Evolutionary conservation across 2,888 invertebrate species (phyloP), one percentile per base, ranked within the genome.

Genomic region (Dinocampus coccinellae): DNA sequence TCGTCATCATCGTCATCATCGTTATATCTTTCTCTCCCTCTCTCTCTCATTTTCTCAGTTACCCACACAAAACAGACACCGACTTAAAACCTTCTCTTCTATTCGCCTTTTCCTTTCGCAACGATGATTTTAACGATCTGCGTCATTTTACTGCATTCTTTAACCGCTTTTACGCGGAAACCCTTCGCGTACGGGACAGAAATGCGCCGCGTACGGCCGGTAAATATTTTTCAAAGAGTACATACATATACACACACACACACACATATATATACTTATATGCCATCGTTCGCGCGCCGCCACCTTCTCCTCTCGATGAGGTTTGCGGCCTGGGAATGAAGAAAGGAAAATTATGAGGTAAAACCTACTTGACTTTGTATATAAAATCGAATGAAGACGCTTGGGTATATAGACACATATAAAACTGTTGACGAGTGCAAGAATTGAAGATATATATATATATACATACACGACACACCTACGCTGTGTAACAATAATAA

Each of bases 121-220:
- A 36, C 57, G 66, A 55, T 67, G 73, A 74, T 73, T 76, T 74
- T 74, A 76, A 76, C 74, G 74, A 76, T 71, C 74, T 34, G 58
- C 34, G 69, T 55, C 69, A 74, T 76, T 73, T 76, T 76, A 76
- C 69, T 61, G 65, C 63, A 75, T 74, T 75, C 66, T 61, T 70
- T 73, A 68, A 70, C 67, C 70, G 62, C 63, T 60, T 69, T 70
- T 70, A 72, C 72, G 70, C 70, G 69, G 57, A 74, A 76, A 74
- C 26, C 13, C 16, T 47, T 16, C 47, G 47, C 47, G 55, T 16
- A 29, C 33, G 55, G 39, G 55, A 66, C 66, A 36, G 55, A 66
- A 66, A 66, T 66, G 55, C 55, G 47, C 42, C 16, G 52, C 11
- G 24, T 24, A 42, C 24, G 9, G 52, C 64, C 6, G n/a, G 16